Evolutionary conservation across 2,888 invertebrate genomes (phyloP).

Genomic region (Sipha maydis): DNA sequence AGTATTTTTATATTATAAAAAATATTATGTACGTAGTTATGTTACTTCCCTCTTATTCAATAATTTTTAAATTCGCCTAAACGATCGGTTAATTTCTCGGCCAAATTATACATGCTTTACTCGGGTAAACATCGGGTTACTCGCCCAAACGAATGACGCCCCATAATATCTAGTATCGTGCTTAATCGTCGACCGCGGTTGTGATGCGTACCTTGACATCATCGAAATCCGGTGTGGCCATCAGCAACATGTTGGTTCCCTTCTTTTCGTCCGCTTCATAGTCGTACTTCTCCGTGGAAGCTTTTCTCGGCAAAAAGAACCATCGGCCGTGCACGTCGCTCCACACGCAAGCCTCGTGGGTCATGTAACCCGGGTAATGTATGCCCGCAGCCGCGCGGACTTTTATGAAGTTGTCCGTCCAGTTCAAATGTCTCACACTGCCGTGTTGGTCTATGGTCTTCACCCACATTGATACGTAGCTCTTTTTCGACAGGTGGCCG

Average conservation of each 20-base stretch:
- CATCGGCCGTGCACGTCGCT: constrained; percentile 83
- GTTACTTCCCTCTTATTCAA: no score
- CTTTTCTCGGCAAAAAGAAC: constrained; percentile 93
- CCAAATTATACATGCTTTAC: no score
- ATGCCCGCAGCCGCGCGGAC: constrained; percentile 81
- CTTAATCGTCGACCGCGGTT: no score
- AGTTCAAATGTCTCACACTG: constrained; percentile 75
- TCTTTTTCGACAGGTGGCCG: constrained; percentile 75
- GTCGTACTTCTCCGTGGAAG: constrained; percentile 85
- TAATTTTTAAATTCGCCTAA: no score
- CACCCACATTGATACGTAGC: constrained; percentile 81
- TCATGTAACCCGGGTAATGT: constrained; percentile 94
- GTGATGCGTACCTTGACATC: constrained; percentile 72
- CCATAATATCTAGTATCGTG: no score
- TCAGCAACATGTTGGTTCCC: constrained; percentile 88
- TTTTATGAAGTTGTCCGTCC: constrained; percentile 77
- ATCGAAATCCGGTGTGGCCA: constrained; percentile 80
- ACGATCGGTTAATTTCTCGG: no score
- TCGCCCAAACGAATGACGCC: no score
- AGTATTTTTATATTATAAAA: no score
- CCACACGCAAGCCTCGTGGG: constrained; percentile 95
- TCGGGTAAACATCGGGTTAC: no score
- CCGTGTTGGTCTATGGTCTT: constrained; percentile 84
- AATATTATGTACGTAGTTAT: no score
- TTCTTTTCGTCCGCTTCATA: constrained; percentile 93